Evolutionary conservation across 1,140 invertebrate genomes (phyloP), one percentile per base, ranked within the genome.

Genomic region (Pygmarrhopalites habei): DNA sequence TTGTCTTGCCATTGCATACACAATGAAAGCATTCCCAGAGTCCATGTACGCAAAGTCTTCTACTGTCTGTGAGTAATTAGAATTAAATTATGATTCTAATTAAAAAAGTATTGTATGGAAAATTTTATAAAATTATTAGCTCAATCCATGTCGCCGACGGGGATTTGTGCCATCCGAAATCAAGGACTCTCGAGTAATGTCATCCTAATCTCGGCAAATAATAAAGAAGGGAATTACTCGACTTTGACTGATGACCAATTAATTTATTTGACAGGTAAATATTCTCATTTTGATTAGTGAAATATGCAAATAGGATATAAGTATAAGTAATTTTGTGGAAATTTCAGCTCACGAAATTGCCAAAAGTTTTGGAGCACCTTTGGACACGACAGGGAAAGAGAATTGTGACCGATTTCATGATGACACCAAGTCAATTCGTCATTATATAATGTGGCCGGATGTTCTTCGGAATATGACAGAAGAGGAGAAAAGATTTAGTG

Each of bases 1-100:
- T 41, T 71, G 69, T 55, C 59, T 71, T 1, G 69, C 59, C 57
- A 53, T 71, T 51, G 61, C 60, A 3, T 71, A 58, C 58, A 71
- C 69, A 0, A 67, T 71, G 69, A 66, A 67, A 53, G 25, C 30
- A 28, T 66, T 71, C 51, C 63, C 65, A 25, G 44, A 32, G 1
- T 14, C 23, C 10, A 25, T 44, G 0, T 65, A 59, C 21, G 17
- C 30, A 5, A 12, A 47, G 5, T 25, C 46, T 32, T 23, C 56
- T 64, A 51, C n/a, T 23, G 43, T 53, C n/a, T 19, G 21, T 60
- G 28, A 25, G 15, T 60, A 19, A 43, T 44, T 23, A 26, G 4
- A 14, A 57, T 2, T 57, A 35, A 5, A 57, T n/a, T n/a, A n/a
- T n/a, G n/a, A n/a, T n/a, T n/a, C n/a, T n/a, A n/a, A n/a, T n/a